phyloP scores from a whole-genome alignment of 2,113 vertebrate species.

The Elaphurus davidianus region DNA sequence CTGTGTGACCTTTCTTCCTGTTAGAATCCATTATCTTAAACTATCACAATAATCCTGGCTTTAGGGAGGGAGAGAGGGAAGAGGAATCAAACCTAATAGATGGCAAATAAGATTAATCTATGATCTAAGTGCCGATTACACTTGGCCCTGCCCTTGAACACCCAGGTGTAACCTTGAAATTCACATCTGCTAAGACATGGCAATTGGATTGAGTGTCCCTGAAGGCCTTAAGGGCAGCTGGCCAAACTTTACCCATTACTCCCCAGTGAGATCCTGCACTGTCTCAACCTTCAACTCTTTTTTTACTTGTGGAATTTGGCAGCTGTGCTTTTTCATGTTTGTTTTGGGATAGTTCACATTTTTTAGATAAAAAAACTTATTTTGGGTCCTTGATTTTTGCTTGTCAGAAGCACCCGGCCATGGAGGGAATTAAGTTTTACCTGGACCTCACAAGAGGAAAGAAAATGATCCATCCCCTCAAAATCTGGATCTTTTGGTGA shows the following conservation, averaged over 20 bases:
- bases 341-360: constrained; percentile 83
- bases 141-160: constrained; percentile 99
- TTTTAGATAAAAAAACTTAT: constrained; percentile 84
- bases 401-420: constrained; percentile 79
- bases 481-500: constrained; percentile 69
- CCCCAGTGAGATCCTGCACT: constrained; percentile 83
- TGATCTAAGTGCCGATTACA: constrained; percentile 99
- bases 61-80: constrained; percentile 96
- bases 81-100: constrained; percentile 99
- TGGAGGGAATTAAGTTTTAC: constrained; percentile 82
- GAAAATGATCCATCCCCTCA: constrained; percentile 57
- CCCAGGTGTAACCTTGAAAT: constrained; percentile 99
- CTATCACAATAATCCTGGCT: constrained; percentile 99
- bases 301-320: constrained; percentile 82
- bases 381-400: constrained; percentile 81
- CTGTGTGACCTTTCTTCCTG: constrained; percentile 97
- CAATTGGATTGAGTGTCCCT: constrained; percentile 96
- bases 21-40: constrained; percentile 99
- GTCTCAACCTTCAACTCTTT: constrained; percentile 74
- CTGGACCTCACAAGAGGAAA: constrained; percentile 88
- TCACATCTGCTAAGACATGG: constrained; percentile 92
- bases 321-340: constrained; percentile 76
- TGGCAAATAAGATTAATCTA: constrained; percentile 99
- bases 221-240: constrained; percentile 87
- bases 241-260: constrained; percentile 88